These are phyloP conservation scores for Nylanderia fulva DNA, from an alignment of 1,140 invertebrate species.

Conservation along the genomic window DNA sequence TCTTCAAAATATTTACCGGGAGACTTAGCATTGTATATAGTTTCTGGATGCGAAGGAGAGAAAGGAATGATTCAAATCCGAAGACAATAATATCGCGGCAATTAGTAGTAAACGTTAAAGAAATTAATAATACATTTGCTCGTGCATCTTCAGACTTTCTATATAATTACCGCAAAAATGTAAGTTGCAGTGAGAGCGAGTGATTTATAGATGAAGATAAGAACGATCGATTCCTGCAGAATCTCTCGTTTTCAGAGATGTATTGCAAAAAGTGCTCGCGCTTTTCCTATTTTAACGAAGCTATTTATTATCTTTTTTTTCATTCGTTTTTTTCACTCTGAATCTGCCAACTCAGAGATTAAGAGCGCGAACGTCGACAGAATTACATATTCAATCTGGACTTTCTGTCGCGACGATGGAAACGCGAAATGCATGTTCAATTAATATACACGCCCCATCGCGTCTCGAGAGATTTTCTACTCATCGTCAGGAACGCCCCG, in stretches of 20 bases:
- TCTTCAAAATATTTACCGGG: not conserved
- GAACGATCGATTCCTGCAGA: constrained; percentile 50
- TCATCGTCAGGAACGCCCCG: constrained; percentile 51
- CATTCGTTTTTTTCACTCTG: constrained; percentile 62
- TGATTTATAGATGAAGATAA: constrained; percentile 66
- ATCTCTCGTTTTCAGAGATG: constrained; percentile 30
- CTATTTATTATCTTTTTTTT: not conserved
- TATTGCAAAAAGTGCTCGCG: not conserved
- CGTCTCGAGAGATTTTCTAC: constrained; percentile 42
- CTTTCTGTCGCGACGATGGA: constrained; percentile 17
- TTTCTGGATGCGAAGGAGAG: constrained; percentile 3
- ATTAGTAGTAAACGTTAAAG: constrained; percentile 53
- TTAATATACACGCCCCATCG: not conserved
- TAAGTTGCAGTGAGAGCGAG: constrained; percentile 30
- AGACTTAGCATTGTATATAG: not conserved
- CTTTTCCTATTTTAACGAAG: not conserved
- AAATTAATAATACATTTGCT: constrained; percentile 52
- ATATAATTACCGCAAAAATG: constrained; percentile 50
- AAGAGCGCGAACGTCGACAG: constrained; percentile 54
- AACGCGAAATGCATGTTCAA: constrained; percentile 33
- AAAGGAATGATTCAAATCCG: not conserved
- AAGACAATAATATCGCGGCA: constrained; percentile 8
- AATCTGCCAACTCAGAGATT: constrained; percentile 69
- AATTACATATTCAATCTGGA: not conserved
- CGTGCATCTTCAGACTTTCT: constrained; percentile 50